Base-by-base conservation (phyloP, 2,113 vertebrate genomes). In the Callipepla californica region DNA sequence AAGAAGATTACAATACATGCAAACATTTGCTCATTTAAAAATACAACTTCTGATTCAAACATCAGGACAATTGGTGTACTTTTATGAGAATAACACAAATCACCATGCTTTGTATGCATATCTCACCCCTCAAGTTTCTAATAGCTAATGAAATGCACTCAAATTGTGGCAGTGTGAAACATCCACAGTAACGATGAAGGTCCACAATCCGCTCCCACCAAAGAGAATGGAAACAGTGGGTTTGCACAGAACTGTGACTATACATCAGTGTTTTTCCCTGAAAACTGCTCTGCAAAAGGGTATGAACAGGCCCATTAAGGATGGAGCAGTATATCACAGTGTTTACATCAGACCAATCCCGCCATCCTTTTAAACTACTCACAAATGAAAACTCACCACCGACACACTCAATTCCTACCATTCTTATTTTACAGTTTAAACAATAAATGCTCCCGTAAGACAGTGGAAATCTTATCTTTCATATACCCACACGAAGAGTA, bases 401-500 rank as follows among this genome's bases (percentile, higher is more conserved):
- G 77, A 89, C n/a, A 47, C 59, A 34, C 73, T 81, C 82, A 57
- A 75, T 62, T 80, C 62, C 62, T 48, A 70, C 69, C 66, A 58
- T 14, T 66, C 65, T 84, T 75, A 61, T 88, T 72, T 94, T 79
- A 63, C 42, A 90, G 48, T 23, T 68, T 32, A 92, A 92, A 91
- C 81, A 91, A 63, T 53, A 88, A 92, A 19, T 2, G 2, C 58
- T 89, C 66, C 87, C 66, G 80, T 6, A 85, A 72, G 91, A 45
- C 67, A 67, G 34, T 2, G 74, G 86, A 76, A 87, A 69, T 53
- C 80, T 81, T 93, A 85, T 87, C 74, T 91, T 86, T 88, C 74
- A 87, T 11, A 72, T 73, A 76, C 48, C 69, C 81, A 50, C 92
- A 58, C 16, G 93, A 53, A 88, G 69, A 61, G 62, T 76, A 95